Base-by-base conservation (phyloP, 2,888 invertebrate genomes). In the Thecophora atra region DNA sequence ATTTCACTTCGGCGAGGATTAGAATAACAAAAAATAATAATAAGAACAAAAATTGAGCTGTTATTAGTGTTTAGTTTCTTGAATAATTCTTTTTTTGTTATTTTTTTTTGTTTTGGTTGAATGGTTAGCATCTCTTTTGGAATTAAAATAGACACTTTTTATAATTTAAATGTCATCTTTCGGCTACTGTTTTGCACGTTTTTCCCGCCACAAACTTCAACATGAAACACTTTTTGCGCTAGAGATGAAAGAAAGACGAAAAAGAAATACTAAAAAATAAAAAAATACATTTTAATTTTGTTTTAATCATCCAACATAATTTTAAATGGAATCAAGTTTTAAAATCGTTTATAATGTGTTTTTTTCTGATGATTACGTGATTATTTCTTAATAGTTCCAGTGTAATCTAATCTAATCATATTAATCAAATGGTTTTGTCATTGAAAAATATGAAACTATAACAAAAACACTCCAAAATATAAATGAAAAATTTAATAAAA, bases 61-160 rank as follows among this genome's bases (percentile, higher is more conserved):
- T 56, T 19, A 44, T 64, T 67, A n/a, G 6, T 58, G n/a, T 56
- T 72, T 64, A 11, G 70, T 70, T 68, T 65, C 58, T 74, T 67
- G 8, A 42, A 72, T 3, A 13, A 56, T 60, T 64, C 47, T 72
- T 64, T 21, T 63, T 15, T 60, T 60, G 62, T 56, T 56, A 52
- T 71, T n/a, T 52, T 19, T 5, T 37, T n/a, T 65, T 62, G n/a
- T n/a, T n/a, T n/a, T n/a, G n/a, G n/a, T 30, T 30, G 30, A 4
- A 26, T 30, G 42, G 26, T 72, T 62, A 47, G 63, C 42, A 58
- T n/a, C 17, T 69, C 66, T 66, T 58, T 42, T 71, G 65, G 54
- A 8, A 54, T 54, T 54, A 19, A n/a, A 54, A 54, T n/a, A n/a
- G 21, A 54, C 21, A 2, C 54, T 21, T 21, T 21, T 21, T 7